phyloP scores from a whole-genome alignment of 2,113 vertebrate species.

The Cynocephalus volans region DNA sequence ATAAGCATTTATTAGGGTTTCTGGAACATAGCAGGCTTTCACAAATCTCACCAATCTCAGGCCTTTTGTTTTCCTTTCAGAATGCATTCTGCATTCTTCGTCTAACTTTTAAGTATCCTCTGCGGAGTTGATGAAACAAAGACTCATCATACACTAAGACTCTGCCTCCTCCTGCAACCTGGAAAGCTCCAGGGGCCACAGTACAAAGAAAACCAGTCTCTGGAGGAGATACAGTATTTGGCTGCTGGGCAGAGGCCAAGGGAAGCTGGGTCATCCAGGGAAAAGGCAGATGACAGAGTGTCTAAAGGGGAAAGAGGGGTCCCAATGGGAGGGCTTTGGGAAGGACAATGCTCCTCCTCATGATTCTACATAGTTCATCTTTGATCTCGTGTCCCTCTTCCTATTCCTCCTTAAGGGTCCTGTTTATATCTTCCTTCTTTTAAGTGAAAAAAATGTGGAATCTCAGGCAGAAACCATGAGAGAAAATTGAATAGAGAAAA shows the following conservation, averaged over 20 bases:
- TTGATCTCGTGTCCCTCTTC: background rate
- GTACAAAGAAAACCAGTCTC: background rate
- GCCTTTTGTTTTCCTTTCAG: constrained; percentile 14
- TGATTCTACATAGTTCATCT: background rate
- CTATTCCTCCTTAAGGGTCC: background rate
- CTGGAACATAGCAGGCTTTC: background rate
- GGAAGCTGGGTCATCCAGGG: background rate
- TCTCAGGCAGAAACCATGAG: background rate
- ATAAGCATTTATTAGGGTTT: background rate
- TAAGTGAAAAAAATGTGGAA: background rate
- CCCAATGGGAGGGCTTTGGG: background rate
- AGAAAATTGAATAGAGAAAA: background rate
- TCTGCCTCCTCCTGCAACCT: background rate
- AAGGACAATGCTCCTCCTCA: background rate
- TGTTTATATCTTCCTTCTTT: background rate
- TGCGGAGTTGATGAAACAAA: constrained; percentile 48
- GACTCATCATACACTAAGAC: background rate
- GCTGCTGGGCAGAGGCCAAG: background rate
- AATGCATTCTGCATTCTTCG: background rate
- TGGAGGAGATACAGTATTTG: constrained; percentile 21
- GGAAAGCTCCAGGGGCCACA: background rate
- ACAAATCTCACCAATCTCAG: background rate
- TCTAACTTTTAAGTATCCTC: background rate
- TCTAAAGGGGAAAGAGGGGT: background rate
- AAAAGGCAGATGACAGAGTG: constrained; percentile 2